A percentile compares a stretch with the other conserved stretches of the same genome.
These are phyloP conservation scores for Conchocele bisecta DNA, from an alignment of 2,888 invertebrate genomes.

Conservation along the genomic window DNA sequence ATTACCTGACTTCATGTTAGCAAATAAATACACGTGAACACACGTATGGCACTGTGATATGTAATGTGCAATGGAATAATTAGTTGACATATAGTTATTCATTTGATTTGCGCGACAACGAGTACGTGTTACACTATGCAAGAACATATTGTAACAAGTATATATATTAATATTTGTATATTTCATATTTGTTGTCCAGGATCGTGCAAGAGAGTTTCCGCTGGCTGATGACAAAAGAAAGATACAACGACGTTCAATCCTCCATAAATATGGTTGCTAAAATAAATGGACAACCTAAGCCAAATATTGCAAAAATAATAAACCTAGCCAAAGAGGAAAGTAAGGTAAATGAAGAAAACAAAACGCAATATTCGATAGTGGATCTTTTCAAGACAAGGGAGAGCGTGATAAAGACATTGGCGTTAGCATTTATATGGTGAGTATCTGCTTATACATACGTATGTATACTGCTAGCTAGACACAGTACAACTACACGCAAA, in stretches of 20 bases:
- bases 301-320: constrained; percentile 27
- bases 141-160: not conserved
- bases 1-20: too few species aligned
- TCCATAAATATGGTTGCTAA: constrained; percentile 44
- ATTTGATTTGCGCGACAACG: not conserved
- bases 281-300: constrained; percentile 41
- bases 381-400: constrained; percentile 29
- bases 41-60: not conserved
- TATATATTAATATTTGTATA: not conserved
- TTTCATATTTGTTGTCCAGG: constrained; percentile 11
- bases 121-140: not conserved
- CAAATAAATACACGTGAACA: not conserved
- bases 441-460: too few species aligned
- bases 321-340: constrained; percentile 11
- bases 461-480: too few species aligned
- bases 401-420: constrained; percentile 17
- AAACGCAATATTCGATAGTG: constrained; percentile 4
- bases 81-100: not conserved
- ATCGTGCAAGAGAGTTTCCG: constrained; percentile 57
- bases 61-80: too few species aligned
- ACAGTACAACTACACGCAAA: too few species aligned
- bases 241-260: constrained; percentile 34
- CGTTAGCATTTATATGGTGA: constrained; percentile 37
- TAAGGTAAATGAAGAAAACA: not conserved
- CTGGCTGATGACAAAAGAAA: constrained; percentile 51